Conservation (phyloP, 2,797 vertebrate genomes). For the Adrianichthys oophorus region DNA sequence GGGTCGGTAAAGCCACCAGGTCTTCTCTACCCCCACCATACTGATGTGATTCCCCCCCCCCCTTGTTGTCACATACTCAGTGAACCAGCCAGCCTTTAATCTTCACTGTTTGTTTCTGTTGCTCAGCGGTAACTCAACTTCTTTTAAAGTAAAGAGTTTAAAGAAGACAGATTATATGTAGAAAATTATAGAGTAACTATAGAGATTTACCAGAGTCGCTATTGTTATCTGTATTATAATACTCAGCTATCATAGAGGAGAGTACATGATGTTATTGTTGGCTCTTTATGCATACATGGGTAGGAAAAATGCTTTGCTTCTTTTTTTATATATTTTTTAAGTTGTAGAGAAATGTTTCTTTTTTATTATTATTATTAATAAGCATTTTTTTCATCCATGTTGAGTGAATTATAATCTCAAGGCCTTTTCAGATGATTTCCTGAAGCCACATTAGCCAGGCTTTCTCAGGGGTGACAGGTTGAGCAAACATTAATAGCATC, state of each 20-base stretch:
- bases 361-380: slow-evolving; percentile 35
- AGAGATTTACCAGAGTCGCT: slow-evolving; percentile 76
- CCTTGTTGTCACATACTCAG: slow-evolving; percentile 60
- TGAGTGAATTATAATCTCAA: slow-evolving; percentile 60
- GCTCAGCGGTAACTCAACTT: slow-evolving; percentile 62
- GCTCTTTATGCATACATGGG: slow-evolving; percentile 49
- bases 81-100: slow-evolving; percentile 76
- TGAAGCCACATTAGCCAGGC: slow-evolving; percentile 62
- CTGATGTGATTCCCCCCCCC: slow-evolving; percentile 60
- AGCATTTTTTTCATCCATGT: slow-evolving; percentile 45
- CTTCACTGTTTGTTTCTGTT: slow-evolving; percentile 62
- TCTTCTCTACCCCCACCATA: slow-evolving; percentile 35
- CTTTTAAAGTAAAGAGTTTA: slow-evolving; percentile 65
- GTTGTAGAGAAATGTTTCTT: slow-evolving; percentile 69
- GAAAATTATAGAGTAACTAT: slow-evolving; percentile 75
- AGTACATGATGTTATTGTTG: slow-evolving; percentile 61
- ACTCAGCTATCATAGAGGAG: slow-evolving; percentile 68
- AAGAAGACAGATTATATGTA: slow-evolving; percentile 76
- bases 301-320: slow-evolving; percentile 36
- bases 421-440: slow-evolving; percentile 60
- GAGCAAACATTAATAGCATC: slow-evolving; percentile 62
- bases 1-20: slow-evolving; percentile 44
- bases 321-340: slow-evolving; percentile 58
- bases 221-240: slow-evolving; percentile 76
- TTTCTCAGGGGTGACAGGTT: slow-evolving; percentile 76